Base-by-base conservation (phyloP, 1,140 invertebrate genomes). In the Drosophila subobscura region DNA sequence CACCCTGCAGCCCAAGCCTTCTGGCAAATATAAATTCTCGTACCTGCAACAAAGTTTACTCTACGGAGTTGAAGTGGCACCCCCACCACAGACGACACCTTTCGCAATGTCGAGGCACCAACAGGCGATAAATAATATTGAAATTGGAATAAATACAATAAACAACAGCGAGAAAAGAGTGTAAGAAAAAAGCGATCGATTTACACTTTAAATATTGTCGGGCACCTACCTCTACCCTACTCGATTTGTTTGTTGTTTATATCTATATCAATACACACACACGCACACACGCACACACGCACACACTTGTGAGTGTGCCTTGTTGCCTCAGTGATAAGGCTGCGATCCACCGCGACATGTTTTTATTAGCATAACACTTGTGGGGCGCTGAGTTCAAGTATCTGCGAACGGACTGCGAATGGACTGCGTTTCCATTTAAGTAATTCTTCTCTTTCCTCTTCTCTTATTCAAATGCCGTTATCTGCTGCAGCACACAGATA, bases 341-440 rank as follows among this genome's bases (percentile, higher is more conserved):
- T 20, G 12, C 45, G 61, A 68, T 68, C 49, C 25, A 20, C 5
- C 55, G 54, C 83, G 81, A 78, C 88, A 74, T 83, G 74, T 83
- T 86, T 86, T 89, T 86, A 86, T 86, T 86, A 86, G 83, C 83
- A 86, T 86, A 86, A 88, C 83, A 86, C 83, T 86, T 86, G 83
- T 88, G 83, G 46, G 55, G 46, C 49, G 61, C 53, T 73, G 49
- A 65, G 78, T 79, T 73, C 66, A 75, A 57, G 72, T 71, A 54
- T 53, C 70, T 55, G 45, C 55, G 74, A 79, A 65, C 67, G 58
- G 64, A 47, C 72, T 55, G 45, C 55, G 74, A 79, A 65, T 61
- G 58, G 64, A 47, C 72, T 76, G 72, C 77, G 74, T 85, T 86
- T 83, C 79, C 79, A 77, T 84, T 64, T 67, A 0, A 20, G 16